Evolutionary conservation across 2,797 vertebrate genomes (phyloP), one percentile per base, ranked within the genome.

Genomic region (Sebastes goodei): DNA sequence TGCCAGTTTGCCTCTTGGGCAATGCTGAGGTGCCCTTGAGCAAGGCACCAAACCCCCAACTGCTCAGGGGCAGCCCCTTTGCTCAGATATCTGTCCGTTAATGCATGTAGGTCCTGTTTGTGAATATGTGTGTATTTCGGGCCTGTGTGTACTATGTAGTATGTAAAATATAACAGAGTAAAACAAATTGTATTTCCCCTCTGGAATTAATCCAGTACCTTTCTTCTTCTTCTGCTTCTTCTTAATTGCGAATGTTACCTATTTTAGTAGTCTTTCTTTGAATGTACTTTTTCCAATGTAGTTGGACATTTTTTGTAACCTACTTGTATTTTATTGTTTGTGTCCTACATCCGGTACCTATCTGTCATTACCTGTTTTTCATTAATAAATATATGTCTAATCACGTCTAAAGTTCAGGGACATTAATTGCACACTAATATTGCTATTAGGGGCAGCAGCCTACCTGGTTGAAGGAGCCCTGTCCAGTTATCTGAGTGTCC

Each of bases 401-500:
- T 27, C 10, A 29, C 33, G 12, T 76, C 8, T 23, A 12, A 46
- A 4, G 8, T 3, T 55, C 2, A 33, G 3, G 20, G 2, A 6
- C 30, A 25, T 52, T 10, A 52, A 35, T 25, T 68, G 30, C 15
- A 3, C 15, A 15, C 33, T 35, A 4, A 38, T 38, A 21, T 3
- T 5, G 2, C 2, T 25, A 12, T 52, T 8, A 5, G 20, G 3
- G 29, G 12, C 35, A 38, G 35, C 35, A 38, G 15, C 20, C 49
- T 52, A 17, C 32, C 14, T 6, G 3, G 32, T 38, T 61, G 17
- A 27, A 10, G 6, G 3, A 29, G 21, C 2, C 10, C 56, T 0
- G 42, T 65, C 20, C 25, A 79, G 42, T 82, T 53, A 10, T 10
- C n/a, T 14, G 2, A 0, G 7, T 80, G 81, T 81, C 92, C 92